Base-by-base conservation (phyloP, 2,113 vertebrate genomes). In the Vulpes vulpes region DNA sequence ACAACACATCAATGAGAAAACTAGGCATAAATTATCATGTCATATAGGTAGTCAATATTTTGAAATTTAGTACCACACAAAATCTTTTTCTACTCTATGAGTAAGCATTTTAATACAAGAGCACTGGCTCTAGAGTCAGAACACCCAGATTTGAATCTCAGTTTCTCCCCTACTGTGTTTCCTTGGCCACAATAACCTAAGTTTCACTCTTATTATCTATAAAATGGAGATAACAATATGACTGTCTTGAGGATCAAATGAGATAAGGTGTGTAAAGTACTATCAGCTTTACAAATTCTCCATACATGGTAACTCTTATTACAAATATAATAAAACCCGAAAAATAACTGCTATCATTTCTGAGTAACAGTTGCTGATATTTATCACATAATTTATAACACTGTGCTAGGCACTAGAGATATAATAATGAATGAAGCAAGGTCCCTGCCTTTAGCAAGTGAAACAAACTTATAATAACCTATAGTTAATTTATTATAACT, bases 261-360 rank as follows among this genome's bases (percentile, higher is more conserved):
- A 93, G 55, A 93, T 19, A 92, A 79, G 9, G 17, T 23, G 11
- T 27, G 10, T n/a, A 90, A 95, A 97, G 17, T n/a, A 6, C 60
- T 83, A 83, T 23, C 32, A 53, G 23, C 65, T 60, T 62, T 76
- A 62, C 62, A 97, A 97, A 86, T 38, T 92, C 60, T 96, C 85
- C 91, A 27, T 19, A 88, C 11, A 76, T 53, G 23, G 51, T 16
- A 87, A 38, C 5, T 69, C 20, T 5, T 79, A 91, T 53, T 69
- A 57, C 57, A 96, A 81, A 59, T 84, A 78, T 0, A 83, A 10
- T 67, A 92, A 94, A 94, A 62, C 35, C 8, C 76, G 81, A 96
- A 74, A 43, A 80, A 71, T 51, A 91, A 94, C 2, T 57, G 35
- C 12, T 71, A 91, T 87, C 32, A 82, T 95, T 86, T 87, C 57